Percentiles rank a stretch among this genome's conserved stretches.
phyloP scores from a whole-genome alignment of 2,113 vertebrate genomes.

The Phalacrocorax aristotelis region DNA sequence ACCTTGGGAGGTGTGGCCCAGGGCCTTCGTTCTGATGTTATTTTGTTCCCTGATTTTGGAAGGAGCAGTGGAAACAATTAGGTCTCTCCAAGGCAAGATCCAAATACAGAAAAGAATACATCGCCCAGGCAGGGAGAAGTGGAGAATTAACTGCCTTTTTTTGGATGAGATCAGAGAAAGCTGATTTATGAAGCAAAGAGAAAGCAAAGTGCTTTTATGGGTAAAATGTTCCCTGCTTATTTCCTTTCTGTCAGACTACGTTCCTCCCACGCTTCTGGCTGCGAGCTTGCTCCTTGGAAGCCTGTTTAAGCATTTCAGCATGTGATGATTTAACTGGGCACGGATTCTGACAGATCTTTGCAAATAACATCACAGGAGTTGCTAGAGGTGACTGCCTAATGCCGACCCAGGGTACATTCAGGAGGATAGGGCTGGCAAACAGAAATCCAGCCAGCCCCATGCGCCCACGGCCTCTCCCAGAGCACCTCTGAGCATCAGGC shows the following conservation, averaged over 20 bases:
- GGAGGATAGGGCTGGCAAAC: neutral
- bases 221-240: slow-evolving; percentile 70
- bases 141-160: slow-evolving; percentile 58
- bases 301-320: slow-evolving; percentile 60
- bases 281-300: slow-evolving; percentile 33
- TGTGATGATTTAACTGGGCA: slow-evolving; percentile 63
- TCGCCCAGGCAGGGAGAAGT: slow-evolving; percentile 61
- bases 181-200: slow-evolving; percentile 68
- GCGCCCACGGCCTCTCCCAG: neutral
- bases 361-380: slow-evolving; percentile 51
- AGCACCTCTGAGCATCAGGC: neutral
- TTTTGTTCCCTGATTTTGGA: slow-evolving; percentile 54
- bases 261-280: slow-evolving; percentile 70
- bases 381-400: slow-evolving; percentile 44
- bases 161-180: slow-evolving; percentile 66
- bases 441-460: neutral
- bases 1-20: slow-evolving; percentile 45
- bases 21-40: neutral
- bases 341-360: slow-evolving; percentile 42
- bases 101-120: slow-evolving; percentile 63
- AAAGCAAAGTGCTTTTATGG: slow-evolving; percentile 69
- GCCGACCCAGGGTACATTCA: neutral
- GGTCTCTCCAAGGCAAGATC: slow-evolving; percentile 50
- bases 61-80: slow-evolving; percentile 61
- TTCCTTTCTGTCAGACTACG: slow-evolving; percentile 65